These are phyloP conservation scores for Morone chrysops DNA, from an alignment of 2,113 vertebrate genomes.

Conservation along the genomic window DNA sequence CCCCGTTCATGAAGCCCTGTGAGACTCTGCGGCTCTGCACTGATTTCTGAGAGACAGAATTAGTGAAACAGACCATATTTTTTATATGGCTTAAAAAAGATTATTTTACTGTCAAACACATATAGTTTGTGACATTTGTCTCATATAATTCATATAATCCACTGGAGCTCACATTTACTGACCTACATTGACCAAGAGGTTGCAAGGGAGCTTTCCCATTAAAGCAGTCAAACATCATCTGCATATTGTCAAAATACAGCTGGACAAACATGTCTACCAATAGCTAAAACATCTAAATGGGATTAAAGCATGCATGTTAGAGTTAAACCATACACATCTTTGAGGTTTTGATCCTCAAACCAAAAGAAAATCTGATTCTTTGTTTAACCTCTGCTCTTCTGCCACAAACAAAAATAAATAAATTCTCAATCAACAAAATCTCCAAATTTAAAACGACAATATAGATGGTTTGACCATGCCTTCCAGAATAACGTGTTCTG, in stretches of 20 bases:
- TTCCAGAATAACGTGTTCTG: not conserved
- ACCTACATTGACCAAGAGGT: conserved; percentile 29
- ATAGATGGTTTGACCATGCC: not conserved
- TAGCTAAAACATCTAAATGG: not conserved
- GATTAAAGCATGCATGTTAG: not conserved
- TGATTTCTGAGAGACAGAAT: not conserved
- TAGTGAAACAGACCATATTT: not conserved
- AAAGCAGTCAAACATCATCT: conserved; percentile 2
- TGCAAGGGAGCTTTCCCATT: not conserved
- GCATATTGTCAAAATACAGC: not conserved
- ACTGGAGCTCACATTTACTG: conserved; percentile 2
- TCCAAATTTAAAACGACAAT: not conserved
- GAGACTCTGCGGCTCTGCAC: not conserved
- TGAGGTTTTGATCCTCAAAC: not conserved
- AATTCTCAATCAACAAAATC: too few species aligned
- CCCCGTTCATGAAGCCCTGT: not conserved
- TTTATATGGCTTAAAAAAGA: not conserved
- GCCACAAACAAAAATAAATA: not conserved
- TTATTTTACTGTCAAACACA: not conserved
- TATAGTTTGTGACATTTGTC: conserved; percentile 3
- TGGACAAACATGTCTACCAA: not conserved
- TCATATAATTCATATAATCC: conserved; percentile 7
- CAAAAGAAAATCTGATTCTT: not conserved
- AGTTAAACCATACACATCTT: not conserved
- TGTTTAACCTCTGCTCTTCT: not conserved